Percentiles rank a stretch among this genome's conserved stretches.
Evolutionary conservation across 2,888 invertebrate genomes (phyloP).

Genomic region (Griposia aprilina): DNA sequence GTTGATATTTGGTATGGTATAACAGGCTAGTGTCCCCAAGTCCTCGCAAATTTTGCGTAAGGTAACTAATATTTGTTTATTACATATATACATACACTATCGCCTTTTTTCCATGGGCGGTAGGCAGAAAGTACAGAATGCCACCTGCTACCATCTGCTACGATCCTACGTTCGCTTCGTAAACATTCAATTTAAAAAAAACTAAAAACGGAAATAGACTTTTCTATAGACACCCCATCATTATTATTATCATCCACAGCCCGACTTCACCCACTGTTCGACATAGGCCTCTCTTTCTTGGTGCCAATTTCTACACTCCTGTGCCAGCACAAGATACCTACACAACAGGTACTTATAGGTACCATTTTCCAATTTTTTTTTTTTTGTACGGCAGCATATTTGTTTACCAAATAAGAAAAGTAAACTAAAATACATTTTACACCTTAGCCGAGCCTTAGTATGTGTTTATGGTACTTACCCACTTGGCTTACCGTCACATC

Average conservation of each 20-base stretch:
- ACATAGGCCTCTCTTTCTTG: not conserved
- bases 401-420: not conserved
- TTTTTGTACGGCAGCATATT: too few relatives aligned
- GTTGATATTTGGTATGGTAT: not conserved
- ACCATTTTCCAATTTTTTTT: not conserved
- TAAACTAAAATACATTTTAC: not conserved
- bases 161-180: not conserved
- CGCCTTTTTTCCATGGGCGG: not conserved
- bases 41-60: not conserved
- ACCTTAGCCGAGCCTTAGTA: not conserved
- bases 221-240: not conserved
- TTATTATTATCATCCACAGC: not conserved
- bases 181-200: not conserved
- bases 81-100: not conserved
- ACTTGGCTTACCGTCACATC: constrained; percentile 8
- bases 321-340: not conserved
- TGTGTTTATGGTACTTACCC: too few relatives aligned
- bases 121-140: not conserved
- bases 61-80: not conserved
- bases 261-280: not conserved
- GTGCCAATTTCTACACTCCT: not conserved
- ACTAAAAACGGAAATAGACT: too few relatives aligned
- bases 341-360: too few relatives aligned
- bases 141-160: not conserved
- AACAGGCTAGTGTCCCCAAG: not conserved